A percentile compares a stretch with the other conserved stretches of the same genome.
Evolutionary conservation across 2,888 invertebrate genomes (phyloP).

Genomic region (Cotesia congregata): DNA sequence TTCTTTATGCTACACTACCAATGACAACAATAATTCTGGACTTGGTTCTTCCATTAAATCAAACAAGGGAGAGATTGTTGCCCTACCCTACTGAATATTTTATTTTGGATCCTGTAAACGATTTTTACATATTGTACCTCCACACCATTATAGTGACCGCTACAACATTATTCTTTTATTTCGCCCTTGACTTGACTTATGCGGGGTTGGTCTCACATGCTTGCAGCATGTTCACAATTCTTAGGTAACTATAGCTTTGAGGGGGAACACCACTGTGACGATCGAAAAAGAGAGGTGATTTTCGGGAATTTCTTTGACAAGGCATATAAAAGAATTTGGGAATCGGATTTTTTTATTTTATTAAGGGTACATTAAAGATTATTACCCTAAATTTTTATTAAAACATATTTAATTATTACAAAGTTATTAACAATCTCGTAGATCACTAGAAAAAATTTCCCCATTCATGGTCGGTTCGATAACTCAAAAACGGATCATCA

Average conservation of each 20-base stretch:
- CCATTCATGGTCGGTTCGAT: too few species aligned
- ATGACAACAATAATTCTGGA: neutral
- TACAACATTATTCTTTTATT: neutral
- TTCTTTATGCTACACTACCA: neutral
- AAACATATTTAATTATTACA: too few species aligned
- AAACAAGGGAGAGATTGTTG: conserved; percentile 11
- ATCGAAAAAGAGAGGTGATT: too few species aligned
- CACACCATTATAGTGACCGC: conserved; percentile 22
- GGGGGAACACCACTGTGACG: too few species aligned
- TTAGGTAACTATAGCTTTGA: conserved; percentile 23
- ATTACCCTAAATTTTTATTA: too few species aligned
- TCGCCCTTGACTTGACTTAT: neutral
- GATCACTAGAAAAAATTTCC: too few species aligned
- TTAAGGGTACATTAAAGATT: too few species aligned
- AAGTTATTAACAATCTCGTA: too few species aligned
- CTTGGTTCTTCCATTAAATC: conserved; percentile 13
- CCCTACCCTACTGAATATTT: conserved; percentile 31
- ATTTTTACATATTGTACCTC: conserved; percentile 13
- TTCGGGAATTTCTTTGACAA: too few species aligned
- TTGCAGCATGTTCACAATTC: conserved; percentile 29
- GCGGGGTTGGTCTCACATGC: conserved; percentile 23
- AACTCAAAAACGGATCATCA: too few species aligned
- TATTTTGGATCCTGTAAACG: conserved; percentile 25
- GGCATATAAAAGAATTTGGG: too few species aligned
- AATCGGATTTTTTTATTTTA: too few species aligned